Base-by-base conservation (phyloP, 23 tunicate genomes). In the Styela plicata region DNA sequence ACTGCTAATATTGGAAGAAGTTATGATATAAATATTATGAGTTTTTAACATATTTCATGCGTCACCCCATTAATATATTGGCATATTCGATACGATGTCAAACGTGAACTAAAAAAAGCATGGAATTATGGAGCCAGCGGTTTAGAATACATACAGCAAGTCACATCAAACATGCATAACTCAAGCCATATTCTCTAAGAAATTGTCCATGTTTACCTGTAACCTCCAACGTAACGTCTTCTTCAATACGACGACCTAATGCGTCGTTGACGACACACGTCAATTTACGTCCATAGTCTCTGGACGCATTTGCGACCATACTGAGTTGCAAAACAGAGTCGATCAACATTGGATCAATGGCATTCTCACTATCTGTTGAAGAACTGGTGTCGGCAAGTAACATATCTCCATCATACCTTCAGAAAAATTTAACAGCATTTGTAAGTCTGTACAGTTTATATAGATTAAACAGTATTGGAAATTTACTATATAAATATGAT, bases 231-330 rank as follows among this genome's bases (percentile, higher is more conserved):
- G 5, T 31, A 22, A 80, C 74, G 31, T 31, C 44, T 31, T 30
- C 77, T 20, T 25, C 65, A 31, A 33, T 73, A 3, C 24, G 63
- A 7, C 71, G 33, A 17, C 85, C 90, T n/a, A 86, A 64, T 21
- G 90, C 90, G 53, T 86, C 85, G 27, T 71, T 36, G 31, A 86
- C 85, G 7, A 71, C 79, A 63, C 90, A 86, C 35, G 81, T 27
- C 19, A 79, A 73, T 10, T 63, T 62, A 26, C 80, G 71, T 2
- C 81, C 85, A 5, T 86, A 63, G 71, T 86, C 74, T 37, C 79
- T 64, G 26, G 36, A 36, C 10, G 85, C 73, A 34, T 86, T 74
- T 5, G 84, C 80, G 25, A 27, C 81, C 36, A 62, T 82, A 3
- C 24, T 34, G 24, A 86, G 79, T 20, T 29, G 73, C 32, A 86